Base-by-base conservation (phyloP, 2,113 vertebrate species). In the Zosterops japonicus region DNA sequence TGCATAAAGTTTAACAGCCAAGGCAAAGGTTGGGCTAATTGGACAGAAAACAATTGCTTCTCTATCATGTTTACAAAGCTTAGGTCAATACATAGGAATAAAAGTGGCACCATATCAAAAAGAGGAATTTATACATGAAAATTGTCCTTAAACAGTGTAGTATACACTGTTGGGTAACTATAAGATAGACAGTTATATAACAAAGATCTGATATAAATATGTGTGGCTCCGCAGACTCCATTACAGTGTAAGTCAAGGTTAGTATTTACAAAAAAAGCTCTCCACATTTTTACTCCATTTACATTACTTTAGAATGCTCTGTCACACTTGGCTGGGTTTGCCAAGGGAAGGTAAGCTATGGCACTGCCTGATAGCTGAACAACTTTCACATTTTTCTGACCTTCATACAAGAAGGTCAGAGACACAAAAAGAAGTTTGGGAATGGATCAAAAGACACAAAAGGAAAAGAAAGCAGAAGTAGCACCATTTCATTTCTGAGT, bases 1-100 rank as follows among this genome's bases (percentile, higher is more conserved):
- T 95, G 97, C 91, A 97, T 97, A 95, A 98, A 97, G 68, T 98
- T 98, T 97, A 98, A 98, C 20, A n/a, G 80, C 69, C 67, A 36
- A 95, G 82, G 95, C 50, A 88, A 94, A 94, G 42, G 71, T 74
- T 79, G 64, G 71, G 49, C 97, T 98, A 98, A 98, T 98, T 98
- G 96, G 97, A 96, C 61, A 85, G 92, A 89, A 96, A 97, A 98
- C 97, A 98, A 97, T 97, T 89, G 53, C 68, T 50, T 65, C 97
- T 97, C 97, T 98, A 95, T 97, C 95, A 46, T 91, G 90, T 96
- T 94, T 82, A 95, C 91, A 96, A 93, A 96, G 88, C 59, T 88
- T 80, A 67, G 97, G 95, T 96, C 90, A 95, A 93, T 12, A 60
- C 6, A 46, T 16, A 82, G 95, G 49, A 92, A 87, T 90, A 90